A percentile compares a stretch with the other conserved stretches of the same genome.
These are phyloP conservation scores for Osedax fenrisi DNA, from an alignment of 2,888 invertebrate species.

Conservation along the genomic window DNA sequence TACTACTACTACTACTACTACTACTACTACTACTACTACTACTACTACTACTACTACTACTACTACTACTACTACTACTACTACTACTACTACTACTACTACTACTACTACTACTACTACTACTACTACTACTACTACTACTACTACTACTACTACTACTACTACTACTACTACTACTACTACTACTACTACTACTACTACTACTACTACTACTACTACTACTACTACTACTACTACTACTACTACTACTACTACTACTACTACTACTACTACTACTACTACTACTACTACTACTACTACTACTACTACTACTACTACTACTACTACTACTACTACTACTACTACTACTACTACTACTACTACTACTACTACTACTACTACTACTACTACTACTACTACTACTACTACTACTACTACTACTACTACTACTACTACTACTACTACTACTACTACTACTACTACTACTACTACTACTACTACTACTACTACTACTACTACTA, in stretches of 20 bases:
- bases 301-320: too few species aligned
- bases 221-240: too few species aligned
- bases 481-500: constrained; percentile 30
- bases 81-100: neutral
- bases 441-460: constrained; percentile 13
- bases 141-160: constrained; percentile 14
- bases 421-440: constrained; percentile 21
- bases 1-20: constrained; percentile 20
- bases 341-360: neutral
- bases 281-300: too few species aligned
- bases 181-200: neutral
- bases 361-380: too few species aligned
- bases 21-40: constrained; percentile 37
- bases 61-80: neutral
- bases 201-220: neutral
- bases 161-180: constrained; percentile 14
- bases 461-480: constrained; percentile 28
- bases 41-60: constrained; percentile 22
- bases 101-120: neutral
- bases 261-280: too few species aligned
- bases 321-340: neutral
- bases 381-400: too few species aligned
- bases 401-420: constrained; percentile 16
- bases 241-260: too few species aligned
- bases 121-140: constrained; percentile 25